Evolutionary conservation across 2,113 vertebrate species (phyloP), one percentile per base, ranked within the genome.

Genomic region (Tragelaphus buxtoni): DNA sequence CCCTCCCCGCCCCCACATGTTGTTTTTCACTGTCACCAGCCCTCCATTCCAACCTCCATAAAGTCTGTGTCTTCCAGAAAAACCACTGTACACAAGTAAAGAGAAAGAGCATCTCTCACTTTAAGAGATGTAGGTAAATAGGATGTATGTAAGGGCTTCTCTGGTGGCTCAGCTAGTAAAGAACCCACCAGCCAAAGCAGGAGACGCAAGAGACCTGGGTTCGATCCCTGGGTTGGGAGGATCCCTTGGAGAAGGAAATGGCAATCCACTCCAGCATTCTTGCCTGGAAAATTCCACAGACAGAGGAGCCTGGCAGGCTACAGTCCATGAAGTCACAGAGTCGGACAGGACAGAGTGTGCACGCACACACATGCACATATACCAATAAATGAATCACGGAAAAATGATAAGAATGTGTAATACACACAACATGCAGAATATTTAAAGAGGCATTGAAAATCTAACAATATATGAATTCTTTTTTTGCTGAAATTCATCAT

Each of bases 401-500:
- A 14, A 53, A 35, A 53, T 24, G 2, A 14, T 4, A 13, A 53
- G 76, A 49, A 79, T 18, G 28, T 30, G 9, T 4, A 28, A 10
- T 22, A 24, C 35, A 5, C 7, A 39, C 20, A 72, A 72, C 39
- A 24, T 72, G 65, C 10, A 72, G 35, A 39, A 32, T 32, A n/a
- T 13, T 7, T 24, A 24, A 4, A 53, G 35, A 81, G 39, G 35
- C n/a, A 35, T 7, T 13, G 47, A n/a, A 80, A 80, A 53, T 80
- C 2, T n/a, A 20, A 51, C 9, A 53, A 32, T 20, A 76, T 69
- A 94, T 22, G 17, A 4, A 4, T 16, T 16, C 7, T 65, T 63
- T 94, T 95, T 96, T 97, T 96, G 24, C 56, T 95, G 45, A 92
- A 91, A 89, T 97, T 88, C 35, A 96, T 84, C 96, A 94, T 95